A percentile compares a stretch with the other conserved stretches of the same genome.
phyloP scores from a whole-genome alignment of 2,113 vertebrate species.

The Cnemophilus loriae region DNA sequence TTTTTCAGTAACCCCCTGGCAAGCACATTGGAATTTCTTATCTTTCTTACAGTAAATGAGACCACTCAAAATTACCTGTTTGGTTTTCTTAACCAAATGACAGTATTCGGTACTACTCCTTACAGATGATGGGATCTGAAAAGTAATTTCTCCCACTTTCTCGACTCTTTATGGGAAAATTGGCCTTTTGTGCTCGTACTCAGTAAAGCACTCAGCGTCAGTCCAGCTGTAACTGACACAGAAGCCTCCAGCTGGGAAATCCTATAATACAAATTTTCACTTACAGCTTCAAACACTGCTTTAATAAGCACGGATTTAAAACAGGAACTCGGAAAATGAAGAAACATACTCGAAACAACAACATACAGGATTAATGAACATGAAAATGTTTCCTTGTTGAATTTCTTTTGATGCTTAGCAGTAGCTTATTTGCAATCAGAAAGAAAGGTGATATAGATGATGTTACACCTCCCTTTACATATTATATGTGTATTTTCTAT shows the following conservation, averaged over 20 bases:
- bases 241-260: conserved; percentile 23
- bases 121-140: conserved; percentile 3
- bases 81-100: background rate
- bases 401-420: background rate
- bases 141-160: conserved; percentile 33
- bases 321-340: background rate
- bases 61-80: background rate
- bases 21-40: background rate
- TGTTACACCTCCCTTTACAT: background rate
- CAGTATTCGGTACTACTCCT: background rate
- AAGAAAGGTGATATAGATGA: background rate
- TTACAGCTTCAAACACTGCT: background rate
- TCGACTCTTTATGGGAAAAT: background rate
- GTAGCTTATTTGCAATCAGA: background rate
- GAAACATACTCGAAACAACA: background rate
- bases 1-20: background rate
- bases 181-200: background rate
- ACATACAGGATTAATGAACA: background rate
- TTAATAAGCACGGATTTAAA: background rate
- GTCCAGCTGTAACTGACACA: conserved; percentile 16
- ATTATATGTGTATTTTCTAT: background rate
- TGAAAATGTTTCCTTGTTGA: background rate
- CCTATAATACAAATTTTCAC: background rate
- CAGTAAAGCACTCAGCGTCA: background rate
- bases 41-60: background rate